Evolutionary conservation across 2,888 invertebrate species (phyloP), one percentile per base, ranked within the genome.

Genomic region (Deilephila porcellus): DNA sequence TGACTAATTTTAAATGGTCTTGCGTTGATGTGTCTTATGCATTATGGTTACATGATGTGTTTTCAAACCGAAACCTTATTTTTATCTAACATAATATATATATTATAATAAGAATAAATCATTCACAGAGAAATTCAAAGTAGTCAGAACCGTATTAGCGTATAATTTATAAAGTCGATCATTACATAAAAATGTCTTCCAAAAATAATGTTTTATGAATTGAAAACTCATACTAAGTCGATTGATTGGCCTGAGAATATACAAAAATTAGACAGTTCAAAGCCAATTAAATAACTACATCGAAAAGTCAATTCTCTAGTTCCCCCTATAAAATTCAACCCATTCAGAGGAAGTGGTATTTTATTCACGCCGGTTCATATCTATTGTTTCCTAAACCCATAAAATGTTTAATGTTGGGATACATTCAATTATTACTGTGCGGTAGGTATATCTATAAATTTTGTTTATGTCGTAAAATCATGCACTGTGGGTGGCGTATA

Each of bases 341-440:
- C 52, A 52, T 67, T 67, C 25, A 67, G 11, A 52, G 67, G 67
- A 67, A 67, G 67, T 67, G 67, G 67, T 72, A 67, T 32, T 72
- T 70, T 72, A 72, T n/a, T 25, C 37, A 53, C 59, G 63, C 19
- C 64, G 19, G 20, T 45, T 56, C 56, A 67, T 59, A 37, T 45
- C 56, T 72, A 72, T 72, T 72, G 62, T 62, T 67, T 72, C 72
- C 72, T 34, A 59, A 67, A 64, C 64, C 20, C 64, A 72, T 72
- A 67, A 72, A 72, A 63, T 72, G 67, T 67, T 67, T 67, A 67
- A 67, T 67, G 67, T 67, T 67, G 25, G 67, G 25, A 67, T 67
- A 67, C 67, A 67, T 67, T 67, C 67, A 67, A 67, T 67, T 67
- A 67, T 67, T 52, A 67, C 67, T 29, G n/a, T 25, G 67, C 34